These are phyloP conservation scores for Lepidocolaptes lacrymiger DNA, from an alignment of 2,797 vertebrate genomes.

Conservation along the genomic window DNA sequence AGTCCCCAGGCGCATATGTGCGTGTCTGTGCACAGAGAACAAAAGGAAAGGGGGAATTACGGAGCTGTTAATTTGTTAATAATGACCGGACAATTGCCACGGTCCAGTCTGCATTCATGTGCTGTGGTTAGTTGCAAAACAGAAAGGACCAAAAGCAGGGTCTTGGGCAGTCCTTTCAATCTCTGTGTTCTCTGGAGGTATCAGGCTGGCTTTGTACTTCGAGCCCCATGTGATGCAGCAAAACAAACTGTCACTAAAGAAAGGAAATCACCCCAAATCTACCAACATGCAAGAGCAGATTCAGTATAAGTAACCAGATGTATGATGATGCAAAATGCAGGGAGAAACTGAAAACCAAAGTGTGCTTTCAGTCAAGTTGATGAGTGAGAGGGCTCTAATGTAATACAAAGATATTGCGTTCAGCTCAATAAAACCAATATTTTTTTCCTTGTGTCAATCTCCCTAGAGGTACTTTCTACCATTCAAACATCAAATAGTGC, in stretches of 20 bases:
- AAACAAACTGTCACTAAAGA: not conserved
- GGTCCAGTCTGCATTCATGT: not conserved
- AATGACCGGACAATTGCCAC: not conserved
- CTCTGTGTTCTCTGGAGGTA: not conserved
- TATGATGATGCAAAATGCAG: not conserved
- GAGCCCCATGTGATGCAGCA: not conserved
- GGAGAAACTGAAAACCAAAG: not conserved
- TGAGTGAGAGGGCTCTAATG: not conserved
- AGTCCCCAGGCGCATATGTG: not conserved
- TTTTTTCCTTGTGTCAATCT: not conserved
- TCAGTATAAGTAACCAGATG: not conserved
- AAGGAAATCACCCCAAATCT: not conserved
- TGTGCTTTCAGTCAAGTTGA: not conserved
- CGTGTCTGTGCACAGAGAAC: not conserved
- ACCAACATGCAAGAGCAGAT: not conserved
- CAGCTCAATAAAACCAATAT: not conserved
- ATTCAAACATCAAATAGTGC: not conserved
- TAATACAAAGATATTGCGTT: not conserved
- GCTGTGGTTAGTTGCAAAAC: not conserved
- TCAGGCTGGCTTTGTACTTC: not conserved
- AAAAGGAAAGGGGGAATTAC: constrained; percentile 30
- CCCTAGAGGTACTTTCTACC: not conserved
- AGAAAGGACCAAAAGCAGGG: not conserved
- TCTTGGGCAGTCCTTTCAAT: not conserved
- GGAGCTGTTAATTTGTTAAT: constrained; percentile 32